Percentiles rank a stretch among this genome's conserved stretches.
These are phyloP conservation scores for Maniola hyperantus DNA, from an alignment of 2,888 invertebrate species.

Conservation along the genomic window DNA sequence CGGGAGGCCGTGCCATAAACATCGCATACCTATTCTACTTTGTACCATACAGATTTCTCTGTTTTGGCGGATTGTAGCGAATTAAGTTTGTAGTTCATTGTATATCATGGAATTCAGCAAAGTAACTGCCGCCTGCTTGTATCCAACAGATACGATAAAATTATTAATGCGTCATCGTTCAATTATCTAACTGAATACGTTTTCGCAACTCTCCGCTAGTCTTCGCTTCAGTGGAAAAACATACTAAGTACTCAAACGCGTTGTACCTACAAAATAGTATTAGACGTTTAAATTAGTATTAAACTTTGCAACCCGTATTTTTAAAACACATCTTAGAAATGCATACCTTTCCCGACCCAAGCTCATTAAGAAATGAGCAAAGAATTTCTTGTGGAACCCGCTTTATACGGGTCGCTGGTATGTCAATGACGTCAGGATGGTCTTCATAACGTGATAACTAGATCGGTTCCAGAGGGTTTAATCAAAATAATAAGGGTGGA, in stretches of 20 bases:
- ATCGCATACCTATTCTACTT: too few relatives aligned
- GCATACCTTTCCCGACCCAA: constrained; percentile 3
- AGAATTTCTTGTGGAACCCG: constrained; percentile 6
- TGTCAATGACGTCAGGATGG: constrained; percentile 9
- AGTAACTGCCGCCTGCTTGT: too few relatives aligned
- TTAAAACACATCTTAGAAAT: background rate
- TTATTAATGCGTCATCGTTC: too few relatives aligned
- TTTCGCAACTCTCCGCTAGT: background rate
- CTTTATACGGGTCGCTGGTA: constrained; percentile 7
- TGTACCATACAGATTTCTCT: too few relatives aligned
- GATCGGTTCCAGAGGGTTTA: background rate
- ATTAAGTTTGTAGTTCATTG: too few relatives aligned
- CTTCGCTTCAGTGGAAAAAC: background rate
- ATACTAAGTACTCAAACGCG: too few relatives aligned
- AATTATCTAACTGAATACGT: background rate
- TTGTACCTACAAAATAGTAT: background rate
- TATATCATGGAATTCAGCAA: too few relatives aligned
- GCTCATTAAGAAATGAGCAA: constrained; percentile 16
- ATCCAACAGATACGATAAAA: too few relatives aligned
- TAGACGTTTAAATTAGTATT: background rate
- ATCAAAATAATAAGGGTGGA: background rate
- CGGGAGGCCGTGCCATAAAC: too few relatives aligned
- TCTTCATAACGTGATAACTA: background rate
- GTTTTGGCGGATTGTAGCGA: too few relatives aligned
- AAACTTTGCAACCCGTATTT: background rate